Evolutionary conservation across 2,797 vertebrate species (phyloP).

Genomic region (Gouania willdenowi): DNA sequence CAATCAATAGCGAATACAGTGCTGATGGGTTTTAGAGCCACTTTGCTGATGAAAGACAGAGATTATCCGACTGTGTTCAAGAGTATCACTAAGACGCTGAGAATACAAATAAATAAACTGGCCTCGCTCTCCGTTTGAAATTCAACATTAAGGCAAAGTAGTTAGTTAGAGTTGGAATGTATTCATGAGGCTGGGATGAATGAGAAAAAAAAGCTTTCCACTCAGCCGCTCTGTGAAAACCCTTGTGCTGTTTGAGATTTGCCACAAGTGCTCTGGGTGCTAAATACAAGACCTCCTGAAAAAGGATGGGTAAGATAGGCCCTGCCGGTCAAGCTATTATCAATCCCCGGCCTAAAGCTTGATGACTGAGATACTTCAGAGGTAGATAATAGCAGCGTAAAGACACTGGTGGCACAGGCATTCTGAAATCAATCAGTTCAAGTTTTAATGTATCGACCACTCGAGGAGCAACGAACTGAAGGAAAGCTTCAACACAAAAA

Average conservation of each 20-base stretch:
- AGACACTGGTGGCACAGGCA: conserved; percentile 72
- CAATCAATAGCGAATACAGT: conserved; percentile 79
- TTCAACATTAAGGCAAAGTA: conserved; percentile 78
- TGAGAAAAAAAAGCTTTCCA: conserved; percentile 76
- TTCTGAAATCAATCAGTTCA: conserved; percentile 83
- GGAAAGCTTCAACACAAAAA: conserved; percentile 64
- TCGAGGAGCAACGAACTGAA: conserved; percentile 63
- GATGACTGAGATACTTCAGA: conserved; percentile 81
- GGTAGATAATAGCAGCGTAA: conserved; percentile 68
- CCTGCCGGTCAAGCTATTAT: conserved; percentile 81
- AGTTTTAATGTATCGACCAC: conserved; percentile 82
- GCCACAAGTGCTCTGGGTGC: conserved; percentile 74
- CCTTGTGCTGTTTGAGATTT: conserved; percentile 76
- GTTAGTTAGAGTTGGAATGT: conserved; percentile 75
- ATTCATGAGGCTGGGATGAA: conserved; percentile 74
- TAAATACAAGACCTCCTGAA: conserved; percentile 78
- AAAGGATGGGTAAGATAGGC: conserved; percentile 79
- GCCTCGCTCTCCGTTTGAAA: conserved; percentile 71
- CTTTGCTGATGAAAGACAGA: conserved; percentile 80
- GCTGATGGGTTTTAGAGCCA: conserved; percentile 70
- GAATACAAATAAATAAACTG: conserved; percentile 82
- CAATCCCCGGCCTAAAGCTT: conserved; percentile 74
- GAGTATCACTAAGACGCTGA: conserved; percentile 65
- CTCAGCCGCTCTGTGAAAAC: conserved; percentile 76
- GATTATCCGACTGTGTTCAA: conserved; percentile 74